These are phyloP conservation scores for Bucco capensis DNA, from an alignment of 2,113 vertebrate species.

Conservation along the genomic window DNA sequence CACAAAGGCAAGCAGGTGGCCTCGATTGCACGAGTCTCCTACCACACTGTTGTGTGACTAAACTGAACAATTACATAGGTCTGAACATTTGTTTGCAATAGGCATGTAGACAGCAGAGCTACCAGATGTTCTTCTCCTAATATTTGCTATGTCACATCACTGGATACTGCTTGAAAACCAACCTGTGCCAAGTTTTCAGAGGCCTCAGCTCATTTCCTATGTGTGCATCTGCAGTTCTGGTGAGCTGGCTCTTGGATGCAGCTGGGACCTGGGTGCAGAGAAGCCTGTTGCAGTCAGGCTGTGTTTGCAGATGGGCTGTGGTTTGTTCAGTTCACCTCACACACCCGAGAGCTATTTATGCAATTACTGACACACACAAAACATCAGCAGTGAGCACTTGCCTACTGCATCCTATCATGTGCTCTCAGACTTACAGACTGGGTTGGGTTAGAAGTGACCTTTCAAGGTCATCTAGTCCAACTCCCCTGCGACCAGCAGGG, in stretches of 20 bases:
- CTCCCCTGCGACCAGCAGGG: no score
- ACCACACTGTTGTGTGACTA: not conserved
- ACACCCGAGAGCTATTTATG: accelerated
- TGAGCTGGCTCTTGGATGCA: not conserved
- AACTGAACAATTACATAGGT: not conserved
- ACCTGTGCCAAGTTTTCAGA: not conserved
- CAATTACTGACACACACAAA: not conserved
- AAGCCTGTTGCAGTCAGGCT: not conserved
- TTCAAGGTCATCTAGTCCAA: no score
- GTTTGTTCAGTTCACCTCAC: not conserved
- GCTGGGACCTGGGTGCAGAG: not conserved
- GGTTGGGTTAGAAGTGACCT: no score
- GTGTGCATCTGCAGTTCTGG: not conserved
- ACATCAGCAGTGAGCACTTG: accelerated
- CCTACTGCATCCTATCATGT: accelerated
- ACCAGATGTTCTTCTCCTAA: not conserved
- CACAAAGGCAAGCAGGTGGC: not conserved
- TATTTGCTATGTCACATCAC: not conserved
- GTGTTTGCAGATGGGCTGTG: not conserved
- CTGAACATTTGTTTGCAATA: not conserved
- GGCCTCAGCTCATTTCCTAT: not conserved
- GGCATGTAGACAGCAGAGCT: not conserved
- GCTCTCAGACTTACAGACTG: not conserved
- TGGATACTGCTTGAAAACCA: not conserved
- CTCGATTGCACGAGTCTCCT: not conserved